Percentiles rank a stretch among this genome's conserved stretches.
These are phyloP conservation scores for Balaeniceps rex DNA, from an alignment of 2,113 vertebrate species.

Conservation along the genomic window DNA sequence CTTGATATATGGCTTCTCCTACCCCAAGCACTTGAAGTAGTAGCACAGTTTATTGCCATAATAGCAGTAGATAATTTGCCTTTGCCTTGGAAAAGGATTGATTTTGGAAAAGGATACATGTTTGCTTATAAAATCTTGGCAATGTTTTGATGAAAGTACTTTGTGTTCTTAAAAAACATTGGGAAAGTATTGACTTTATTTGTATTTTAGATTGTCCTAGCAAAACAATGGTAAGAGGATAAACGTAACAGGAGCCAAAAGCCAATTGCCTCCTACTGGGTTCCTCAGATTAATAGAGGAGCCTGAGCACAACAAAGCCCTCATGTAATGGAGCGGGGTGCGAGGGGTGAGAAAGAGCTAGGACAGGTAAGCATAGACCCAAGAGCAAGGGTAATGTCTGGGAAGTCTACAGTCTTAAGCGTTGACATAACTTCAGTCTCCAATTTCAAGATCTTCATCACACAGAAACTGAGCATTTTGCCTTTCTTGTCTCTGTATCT, in stretches of 20 bases:
- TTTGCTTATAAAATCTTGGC: neutral
- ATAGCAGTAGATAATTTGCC: neutral
- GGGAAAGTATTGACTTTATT: neutral
- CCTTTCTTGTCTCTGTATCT: neutral
- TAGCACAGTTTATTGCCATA: neutral
- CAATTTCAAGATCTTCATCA: neutral
- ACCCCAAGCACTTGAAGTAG: neutral
- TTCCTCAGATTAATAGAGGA: neutral
- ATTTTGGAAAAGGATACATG: neutral
- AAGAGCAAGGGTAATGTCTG: neutral
- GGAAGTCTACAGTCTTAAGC: neutral
- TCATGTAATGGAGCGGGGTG: neutral
- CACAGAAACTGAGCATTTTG: neutral
- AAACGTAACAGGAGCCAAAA: neutral
- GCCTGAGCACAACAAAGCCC: neutral
- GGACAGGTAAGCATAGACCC: neutral
- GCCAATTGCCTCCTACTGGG: slow-evolving; percentile 25
- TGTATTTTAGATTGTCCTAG: neutral
- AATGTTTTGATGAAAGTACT: slow-evolving; percentile 5
- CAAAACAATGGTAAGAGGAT: slow-evolving; percentile 31
- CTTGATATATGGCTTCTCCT: neutral
- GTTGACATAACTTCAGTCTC: neutral
- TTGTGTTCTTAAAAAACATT: neutral
- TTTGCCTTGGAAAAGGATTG: neutral
- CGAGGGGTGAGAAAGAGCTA: neutral